Percentiles rank a stretch among this genome's conserved stretches.
These are phyloP conservation scores for Crepidodera aurea DNA, from an alignment of 2,888 invertebrate species.

Conservation along the genomic window DNA sequence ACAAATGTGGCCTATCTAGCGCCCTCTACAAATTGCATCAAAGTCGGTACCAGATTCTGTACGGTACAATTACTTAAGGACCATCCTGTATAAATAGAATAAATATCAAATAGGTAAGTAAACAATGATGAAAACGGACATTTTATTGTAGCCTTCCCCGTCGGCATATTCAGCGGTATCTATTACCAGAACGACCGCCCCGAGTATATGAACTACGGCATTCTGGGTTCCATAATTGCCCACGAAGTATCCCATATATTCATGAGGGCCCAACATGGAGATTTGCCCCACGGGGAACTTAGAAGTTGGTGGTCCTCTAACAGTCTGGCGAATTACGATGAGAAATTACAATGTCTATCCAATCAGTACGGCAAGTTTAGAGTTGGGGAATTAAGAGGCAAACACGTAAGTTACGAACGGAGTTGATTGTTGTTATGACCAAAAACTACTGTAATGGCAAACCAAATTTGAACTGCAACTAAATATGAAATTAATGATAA, in stretches of 20 bases:
- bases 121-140: background rate
- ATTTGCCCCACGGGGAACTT: slow-evolving; percentile 78
- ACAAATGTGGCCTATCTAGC: too few species aligned
- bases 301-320: slow-evolving; percentile 89
- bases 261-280: slow-evolving; percentile 78
- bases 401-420: slow-evolving; percentile 65
- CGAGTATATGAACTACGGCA: slow-evolving; percentile 59
- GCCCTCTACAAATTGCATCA: too few species aligned
- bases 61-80: too few species aligned
- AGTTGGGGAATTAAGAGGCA: slow-evolving; percentile 73
- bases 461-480: too few species aligned
- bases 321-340: slow-evolving; percentile 81
- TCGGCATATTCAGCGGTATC: slow-evolving; percentile 55
- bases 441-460: too few species aligned
- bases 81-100: too few species aligned
- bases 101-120: too few species aligned
- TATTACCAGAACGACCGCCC: slow-evolving; percentile 55
- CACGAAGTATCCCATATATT: slow-evolving; percentile 57
- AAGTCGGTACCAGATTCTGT: too few species aligned
- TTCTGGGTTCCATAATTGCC: slow-evolving; percentile 55
- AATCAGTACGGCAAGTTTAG: slow-evolving; percentile 90
- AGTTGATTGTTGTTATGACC: background rate
- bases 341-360: slow-evolving; percentile 86
- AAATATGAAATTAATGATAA: too few species aligned
- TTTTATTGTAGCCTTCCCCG: slow-evolving; percentile 52